Evolutionary conservation across 2,113 vertebrate genomes (phyloP), one percentile per base, ranked within the genome.

Genomic region (Theristicus caerulescens): DNA sequence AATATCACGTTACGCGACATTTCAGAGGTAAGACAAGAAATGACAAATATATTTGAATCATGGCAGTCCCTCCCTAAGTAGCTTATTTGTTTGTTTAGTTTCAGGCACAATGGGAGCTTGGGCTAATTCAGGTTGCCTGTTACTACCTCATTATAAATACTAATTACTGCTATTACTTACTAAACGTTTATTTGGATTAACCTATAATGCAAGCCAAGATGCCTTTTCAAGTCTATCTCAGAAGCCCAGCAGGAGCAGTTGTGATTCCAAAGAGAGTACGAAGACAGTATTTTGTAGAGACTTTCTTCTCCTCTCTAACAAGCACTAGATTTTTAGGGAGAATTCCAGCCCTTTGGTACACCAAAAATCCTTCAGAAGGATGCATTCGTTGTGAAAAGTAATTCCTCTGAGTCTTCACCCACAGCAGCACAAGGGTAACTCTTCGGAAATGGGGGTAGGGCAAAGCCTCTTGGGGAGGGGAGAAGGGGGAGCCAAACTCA

Each of bases 151-250:
- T 92, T 94, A 92, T 42, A 92, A 92, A 94, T 82, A 92, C 89
- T 95, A 92, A 92, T 94, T 95, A 94, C 82, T 79, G 89, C 94
- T 94, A 90, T 89, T 92, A 92, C 69, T 90, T 81, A 70, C 73
- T 94, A 90, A 94, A 71, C 27, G 4, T 82, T 89, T 94, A 84
- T 90, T 94, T 93, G 86, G 86, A 86, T 93, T 87, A 87, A 86
- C 72, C 67, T 76, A 72, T 65, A 64, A 70, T 18, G 29, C 34
- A 71, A 84, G 86, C 86, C 69, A 74, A 90, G 92, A 84, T 47
- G 90, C 40, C 78, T 90, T 87, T 86, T 90, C 72, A 71, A 92
- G 69, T 57, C 86, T 87, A 94, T 70, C 91, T 91, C 73, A 40
- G 90, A 66, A 78, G 86, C 82, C 44, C 92, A 79, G 89, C 72